Conservation (phyloP, 2,888 invertebrate genomes). For the Cataglyphis altisquamis region DNA sequence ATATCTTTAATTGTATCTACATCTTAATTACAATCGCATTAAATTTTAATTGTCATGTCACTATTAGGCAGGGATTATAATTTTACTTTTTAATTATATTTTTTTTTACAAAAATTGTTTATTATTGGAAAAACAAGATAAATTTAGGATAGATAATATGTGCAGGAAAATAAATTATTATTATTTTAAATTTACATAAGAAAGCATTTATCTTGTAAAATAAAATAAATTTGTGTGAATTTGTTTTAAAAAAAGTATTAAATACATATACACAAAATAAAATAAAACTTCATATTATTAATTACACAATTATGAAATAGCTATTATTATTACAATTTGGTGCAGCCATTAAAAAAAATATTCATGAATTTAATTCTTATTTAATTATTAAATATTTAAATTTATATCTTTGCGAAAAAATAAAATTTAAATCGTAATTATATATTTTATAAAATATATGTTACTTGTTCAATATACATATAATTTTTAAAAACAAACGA, state of each 20-base stretch:
- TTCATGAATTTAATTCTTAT: neutral
- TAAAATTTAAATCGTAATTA: neutral
- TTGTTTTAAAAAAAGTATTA: conserved; percentile 9
- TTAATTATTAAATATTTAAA: neutral
- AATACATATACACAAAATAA: neutral
- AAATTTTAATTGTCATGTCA: neutral
- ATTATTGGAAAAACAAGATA: neutral
- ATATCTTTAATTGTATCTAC: neutral
- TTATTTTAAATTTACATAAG: neutral
- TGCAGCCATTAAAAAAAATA: neutral
- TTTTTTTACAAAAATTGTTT: neutral
- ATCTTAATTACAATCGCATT: neutral
- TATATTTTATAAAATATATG: too few relatives aligned
- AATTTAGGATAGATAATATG: neutral
- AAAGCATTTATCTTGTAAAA: conserved; percentile 28
- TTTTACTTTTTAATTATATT: neutral
- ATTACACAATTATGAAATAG: neutral
- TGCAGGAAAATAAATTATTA: neutral
- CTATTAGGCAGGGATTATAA: neutral
- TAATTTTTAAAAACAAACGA: neutral
- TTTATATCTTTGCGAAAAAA: neutral
- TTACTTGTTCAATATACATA: neutral
- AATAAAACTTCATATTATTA: neutral
- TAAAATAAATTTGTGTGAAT: conserved; percentile 22
- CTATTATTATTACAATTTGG: neutral